A percentile compares a stretch with the other conserved stretches of the same genome.
Conservation (phyloP, 2,888 invertebrate genomes). For the Mylabris sibirica region DNA sequence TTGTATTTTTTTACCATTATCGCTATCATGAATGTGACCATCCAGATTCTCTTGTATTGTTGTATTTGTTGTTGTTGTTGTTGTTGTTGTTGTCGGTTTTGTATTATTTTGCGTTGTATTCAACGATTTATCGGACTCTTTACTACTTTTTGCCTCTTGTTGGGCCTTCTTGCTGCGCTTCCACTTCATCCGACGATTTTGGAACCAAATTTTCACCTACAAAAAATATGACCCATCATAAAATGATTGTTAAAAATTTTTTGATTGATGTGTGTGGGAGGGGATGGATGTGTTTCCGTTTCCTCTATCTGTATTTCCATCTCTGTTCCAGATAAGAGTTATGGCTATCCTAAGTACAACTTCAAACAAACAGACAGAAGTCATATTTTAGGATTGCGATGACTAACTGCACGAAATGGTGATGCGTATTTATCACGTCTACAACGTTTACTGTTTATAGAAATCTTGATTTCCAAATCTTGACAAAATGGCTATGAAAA, state of each 20-base stretch:
- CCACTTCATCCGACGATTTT: constrained; percentile 99
- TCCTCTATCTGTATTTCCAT: constrained; percentile 22
- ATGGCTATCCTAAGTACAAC: constrained; percentile 52
- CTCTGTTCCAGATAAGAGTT: constrained; percentile 40
- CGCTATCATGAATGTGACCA: constrained; percentile 35
- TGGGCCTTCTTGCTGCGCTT: constrained; percentile 96
- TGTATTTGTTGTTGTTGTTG: not conserved
- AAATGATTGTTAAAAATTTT: constrained; percentile 11
- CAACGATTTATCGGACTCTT: constrained; percentile 42
- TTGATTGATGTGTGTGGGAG: no score
- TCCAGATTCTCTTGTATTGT: constrained; percentile 25
- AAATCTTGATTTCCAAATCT: constrained; percentile 22
- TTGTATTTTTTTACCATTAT: constrained; percentile 49
- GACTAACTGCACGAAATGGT: constrained; percentile 59
- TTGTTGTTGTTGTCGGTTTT: constrained; percentile 33
- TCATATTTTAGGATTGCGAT: constrained; percentile 61
- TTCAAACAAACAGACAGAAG: constrained; percentile 60
- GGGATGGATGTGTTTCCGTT: constrained; percentile 45
- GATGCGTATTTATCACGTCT: constrained; percentile 57
- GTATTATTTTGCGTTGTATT: constrained; percentile 39
- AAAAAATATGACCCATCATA: no score
- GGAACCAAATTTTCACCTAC: constrained; percentile 98
- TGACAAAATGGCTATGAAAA: constrained; percentile 6
- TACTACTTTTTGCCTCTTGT: constrained; percentile 76
- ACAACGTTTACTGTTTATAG: constrained; percentile 36